A percentile compares a stretch with the other conserved stretches of the same genome.
Evolutionary conservation across 2,888 invertebrate species (phyloP).

Genomic region (Clanis bilineata): DNA sequence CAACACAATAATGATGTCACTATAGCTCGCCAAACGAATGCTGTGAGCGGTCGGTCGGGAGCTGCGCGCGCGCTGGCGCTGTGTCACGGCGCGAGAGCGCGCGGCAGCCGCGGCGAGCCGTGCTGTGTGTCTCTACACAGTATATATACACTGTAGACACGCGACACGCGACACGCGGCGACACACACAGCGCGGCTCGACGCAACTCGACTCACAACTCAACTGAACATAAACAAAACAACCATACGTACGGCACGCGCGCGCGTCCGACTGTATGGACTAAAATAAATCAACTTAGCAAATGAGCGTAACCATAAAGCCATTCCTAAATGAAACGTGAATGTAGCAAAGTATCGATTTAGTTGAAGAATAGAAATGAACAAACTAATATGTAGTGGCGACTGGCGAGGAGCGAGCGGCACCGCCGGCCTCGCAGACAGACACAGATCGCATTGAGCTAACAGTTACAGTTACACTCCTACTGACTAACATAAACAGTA

Average conservation of each 20-base stretch:
- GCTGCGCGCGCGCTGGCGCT: constrained; percentile 44
- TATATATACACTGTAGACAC: too few relatives aligned
- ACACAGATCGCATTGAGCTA: constrained; percentile 72
- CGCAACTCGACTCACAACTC: constrained; percentile 67
- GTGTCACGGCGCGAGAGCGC: constrained; percentile 21
- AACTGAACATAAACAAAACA: constrained; percentile 61
- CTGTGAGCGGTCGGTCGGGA: constrained; percentile 60
- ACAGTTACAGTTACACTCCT: constrained; percentile 77
- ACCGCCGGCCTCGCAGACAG: constrained; percentile 65
- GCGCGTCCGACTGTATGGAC: constrained; percentile 46
- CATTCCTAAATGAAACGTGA: constrained; percentile 79
- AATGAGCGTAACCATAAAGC: constrained; percentile 77
- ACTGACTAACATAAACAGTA: constrained; percentile 76
- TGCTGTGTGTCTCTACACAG: too few relatives aligned
- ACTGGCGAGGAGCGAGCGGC: constrained; percentile 67
- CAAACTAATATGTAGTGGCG: constrained; percentile 70
- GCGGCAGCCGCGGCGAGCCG: constrained; percentile 39
- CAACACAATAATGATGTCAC: constrained; percentile 86
- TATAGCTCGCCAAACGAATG: constrained; percentile 80
- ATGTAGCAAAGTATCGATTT: constrained; percentile 69
- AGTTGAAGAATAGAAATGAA: constrained; percentile 70
- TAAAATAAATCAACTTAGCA: constrained; percentile 71
- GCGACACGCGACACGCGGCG: constrained; percentile 30
- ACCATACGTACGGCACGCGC: constrained; percentile 43
- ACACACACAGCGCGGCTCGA: constrained; percentile 56